phyloP scores from a whole-genome alignment of 2,113 vertebrate species.

The Leptodactylus fuscus region DNA sequence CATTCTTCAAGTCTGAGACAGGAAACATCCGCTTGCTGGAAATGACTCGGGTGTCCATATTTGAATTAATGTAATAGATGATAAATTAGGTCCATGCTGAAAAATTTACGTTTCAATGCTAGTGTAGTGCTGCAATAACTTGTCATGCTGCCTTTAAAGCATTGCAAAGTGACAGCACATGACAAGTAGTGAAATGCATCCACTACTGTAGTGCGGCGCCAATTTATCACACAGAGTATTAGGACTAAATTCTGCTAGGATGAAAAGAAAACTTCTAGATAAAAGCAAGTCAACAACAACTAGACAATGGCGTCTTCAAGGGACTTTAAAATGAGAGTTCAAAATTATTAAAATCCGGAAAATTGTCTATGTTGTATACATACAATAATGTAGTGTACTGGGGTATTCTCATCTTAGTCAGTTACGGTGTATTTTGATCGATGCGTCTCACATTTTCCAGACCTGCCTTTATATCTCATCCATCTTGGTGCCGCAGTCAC shows the following conservation, averaged over 20 bases:
- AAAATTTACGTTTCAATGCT: not conserved
- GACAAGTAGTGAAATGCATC: not conserved
- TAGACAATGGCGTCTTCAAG: too few species aligned
- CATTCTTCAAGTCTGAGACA: not conserved
- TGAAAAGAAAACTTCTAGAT: not conserved
- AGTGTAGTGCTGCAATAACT: not conserved
- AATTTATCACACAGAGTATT: not conserved
- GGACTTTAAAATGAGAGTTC: too few species aligned
- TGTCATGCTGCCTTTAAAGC: not conserved
- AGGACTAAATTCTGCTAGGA: not conserved
- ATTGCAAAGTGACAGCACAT: not conserved
- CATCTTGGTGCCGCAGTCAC: too few species aligned
- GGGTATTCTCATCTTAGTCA: too few species aligned
- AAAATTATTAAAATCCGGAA: too few species aligned
- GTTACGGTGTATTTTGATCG: too few species aligned
- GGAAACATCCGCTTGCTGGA: not conserved
- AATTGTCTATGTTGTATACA: too few species aligned
- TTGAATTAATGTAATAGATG: not conserved
- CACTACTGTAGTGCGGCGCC: not conserved
- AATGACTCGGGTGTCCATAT: not conserved
- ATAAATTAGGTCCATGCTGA: not conserved
- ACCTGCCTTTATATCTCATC: too few species aligned
- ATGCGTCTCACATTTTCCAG: too few species aligned
- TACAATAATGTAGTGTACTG: too few species aligned
- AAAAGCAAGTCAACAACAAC: too few species aligned